Evolutionary conservation across 2,797 vertebrate genomes (phyloP).

Genomic region (Natrix natrix): DNA sequence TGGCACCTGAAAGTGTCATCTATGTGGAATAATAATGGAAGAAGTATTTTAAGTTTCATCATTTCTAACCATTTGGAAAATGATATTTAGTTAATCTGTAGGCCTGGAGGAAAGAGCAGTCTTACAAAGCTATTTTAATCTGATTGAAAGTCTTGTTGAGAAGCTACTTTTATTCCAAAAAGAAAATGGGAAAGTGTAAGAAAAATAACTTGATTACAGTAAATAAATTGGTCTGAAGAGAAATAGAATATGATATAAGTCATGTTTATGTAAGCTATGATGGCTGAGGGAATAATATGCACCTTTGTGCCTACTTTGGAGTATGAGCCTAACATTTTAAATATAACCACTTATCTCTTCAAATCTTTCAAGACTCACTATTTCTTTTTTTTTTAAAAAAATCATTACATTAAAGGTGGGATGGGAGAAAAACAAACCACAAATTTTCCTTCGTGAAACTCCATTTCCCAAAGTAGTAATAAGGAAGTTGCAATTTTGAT

Average conservation of each 20-base stretch:
- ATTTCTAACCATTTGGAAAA: constrained; percentile 44
- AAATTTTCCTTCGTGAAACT: neutral
- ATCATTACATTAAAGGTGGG: neutral
- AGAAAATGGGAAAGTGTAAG: constrained; percentile 37
- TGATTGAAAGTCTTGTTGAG: constrained; percentile 21
- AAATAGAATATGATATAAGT: neutral
- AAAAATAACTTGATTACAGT: constrained; percentile 33
- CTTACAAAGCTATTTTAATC: constrained; percentile 57
- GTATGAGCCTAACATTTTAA: neutral
- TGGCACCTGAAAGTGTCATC: constrained; percentile 8
- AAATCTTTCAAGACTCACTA: neutral
- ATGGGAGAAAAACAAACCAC: neutral
- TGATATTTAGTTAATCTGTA: constrained; percentile 64
- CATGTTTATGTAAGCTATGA: neutral
- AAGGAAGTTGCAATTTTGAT: neutral
- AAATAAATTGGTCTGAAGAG: constrained; percentile 30
- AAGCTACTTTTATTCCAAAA: constrained; percentile 33
- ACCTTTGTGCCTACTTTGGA: neutral
- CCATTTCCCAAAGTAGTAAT: neutral
- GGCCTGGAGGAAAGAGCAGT: constrained; percentile 38
- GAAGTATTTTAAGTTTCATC: constrained; percentile 46
- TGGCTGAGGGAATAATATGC: neutral
- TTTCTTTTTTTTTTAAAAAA: neutral
- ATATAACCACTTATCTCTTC: neutral
- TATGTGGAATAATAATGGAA: constrained; percentile 40